Conservation (phyloP, 2,113 vertebrate genomes). For the Leptosomus discolor region DNA sequence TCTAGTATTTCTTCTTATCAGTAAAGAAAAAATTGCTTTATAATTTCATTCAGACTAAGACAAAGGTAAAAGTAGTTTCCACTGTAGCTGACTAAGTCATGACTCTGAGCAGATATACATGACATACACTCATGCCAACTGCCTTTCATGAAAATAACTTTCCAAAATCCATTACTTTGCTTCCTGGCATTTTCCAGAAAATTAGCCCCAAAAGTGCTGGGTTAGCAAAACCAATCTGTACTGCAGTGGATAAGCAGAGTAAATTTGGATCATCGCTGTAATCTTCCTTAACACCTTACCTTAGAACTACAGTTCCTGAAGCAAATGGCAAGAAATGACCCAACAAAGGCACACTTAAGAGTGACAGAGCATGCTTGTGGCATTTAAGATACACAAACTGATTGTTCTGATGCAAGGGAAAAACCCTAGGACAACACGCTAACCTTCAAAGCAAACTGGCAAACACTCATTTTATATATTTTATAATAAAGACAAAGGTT, state of each 20-base stretch:
- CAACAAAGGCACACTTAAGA: neutral
- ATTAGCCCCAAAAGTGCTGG: neutral
- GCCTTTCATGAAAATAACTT: neutral
- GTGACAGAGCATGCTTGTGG: neutral
- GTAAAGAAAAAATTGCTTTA: neutral
- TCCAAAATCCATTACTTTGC: neutral
- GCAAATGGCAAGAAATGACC: neutral
- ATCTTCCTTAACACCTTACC: neutral
- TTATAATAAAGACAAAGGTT: neutral
- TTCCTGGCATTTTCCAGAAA: neutral
- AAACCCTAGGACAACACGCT: neutral
- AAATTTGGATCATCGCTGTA: neutral
- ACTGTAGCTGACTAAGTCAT: neutral
- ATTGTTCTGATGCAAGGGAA: neutral
- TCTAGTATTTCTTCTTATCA: neutral
- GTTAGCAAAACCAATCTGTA: neutral
- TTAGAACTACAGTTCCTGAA: neutral
- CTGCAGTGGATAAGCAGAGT: neutral
- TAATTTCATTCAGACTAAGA: neutral
- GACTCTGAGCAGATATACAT: accelerated
- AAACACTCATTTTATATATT: neutral
- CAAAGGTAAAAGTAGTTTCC: neutral
- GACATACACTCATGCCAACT: accelerated
- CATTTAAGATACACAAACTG: neutral
- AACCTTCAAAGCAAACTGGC: neutral